A percentile compares a stretch with the other conserved stretches of the same genome.
phyloP scores from a whole-genome alignment of 2,888 invertebrate species.

The Melieria picta region DNA sequence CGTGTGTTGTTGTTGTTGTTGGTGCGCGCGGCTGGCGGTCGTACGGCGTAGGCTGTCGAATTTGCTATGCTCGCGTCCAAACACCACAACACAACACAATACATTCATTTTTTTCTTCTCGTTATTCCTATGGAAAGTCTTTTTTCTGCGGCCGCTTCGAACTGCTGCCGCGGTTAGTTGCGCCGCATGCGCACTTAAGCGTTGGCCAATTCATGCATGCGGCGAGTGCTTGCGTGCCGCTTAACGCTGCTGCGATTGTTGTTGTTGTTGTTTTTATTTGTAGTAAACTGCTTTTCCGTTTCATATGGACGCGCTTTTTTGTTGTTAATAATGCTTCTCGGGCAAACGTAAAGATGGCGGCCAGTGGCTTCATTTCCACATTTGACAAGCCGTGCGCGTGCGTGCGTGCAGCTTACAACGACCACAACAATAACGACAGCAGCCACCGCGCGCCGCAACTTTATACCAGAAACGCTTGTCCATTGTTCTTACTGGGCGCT shows the following conservation, averaged over 20 bases:
- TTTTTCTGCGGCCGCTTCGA: slow-evolving; percentile 40
- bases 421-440: slow-evolving; percentile 25
- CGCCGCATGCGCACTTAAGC: background rate
- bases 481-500: slow-evolving; percentile 51
- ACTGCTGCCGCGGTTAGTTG: slow-evolving; percentile 2
- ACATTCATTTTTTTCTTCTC: slow-evolving; percentile 27
- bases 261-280: slow-evolving; percentile 15
- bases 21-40: slow-evolving; percentile 10
- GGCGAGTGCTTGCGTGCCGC: slow-evolving; percentile 18
- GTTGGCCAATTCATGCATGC: slow-evolving; percentile 29
- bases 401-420: background rate
- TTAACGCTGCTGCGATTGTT: slow-evolving; percentile 18
- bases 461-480: slow-evolving; percentile 65
- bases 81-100: background rate
- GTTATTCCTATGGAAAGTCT: slow-evolving; percentile 60
- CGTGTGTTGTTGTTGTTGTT: slow-evolving; percentile 22
- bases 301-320: slow-evolving; percentile 10
- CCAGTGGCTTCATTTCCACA: slow-evolving; percentile 1
- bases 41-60: too few species aligned
- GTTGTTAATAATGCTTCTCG: slow-evolving; percentile 10
- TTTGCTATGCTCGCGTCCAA: background rate
- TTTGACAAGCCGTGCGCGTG: background rate
- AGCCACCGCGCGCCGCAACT: slow-evolving; percentile 22
- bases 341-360: slow-evolving; percentile 24
- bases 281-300: slow-evolving; percentile 1